These are phyloP conservation scores for Solenodon paradoxus DNA, from an alignment of 2,113 vertebrate genomes.

Conservation along the genomic window DNA sequence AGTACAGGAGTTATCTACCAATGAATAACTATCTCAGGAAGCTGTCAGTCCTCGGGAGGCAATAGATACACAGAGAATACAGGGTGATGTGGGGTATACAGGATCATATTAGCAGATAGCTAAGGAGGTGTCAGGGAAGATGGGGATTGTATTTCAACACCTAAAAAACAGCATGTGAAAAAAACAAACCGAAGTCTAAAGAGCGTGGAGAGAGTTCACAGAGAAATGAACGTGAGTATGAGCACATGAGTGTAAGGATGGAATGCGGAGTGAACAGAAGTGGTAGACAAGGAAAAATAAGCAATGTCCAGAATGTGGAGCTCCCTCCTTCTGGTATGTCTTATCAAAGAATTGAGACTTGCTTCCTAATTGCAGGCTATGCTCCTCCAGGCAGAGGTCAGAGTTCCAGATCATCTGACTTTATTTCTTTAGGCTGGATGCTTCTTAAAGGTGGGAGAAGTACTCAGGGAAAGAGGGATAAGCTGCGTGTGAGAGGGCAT, in stretches of 20 bases:
- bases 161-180: neutral
- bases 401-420: neutral
- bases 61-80: neutral
- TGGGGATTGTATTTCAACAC: neutral
- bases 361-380: neutral
- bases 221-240: neutral
- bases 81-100: neutral
- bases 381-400: neutral
- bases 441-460: neutral
- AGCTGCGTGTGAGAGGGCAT: accelerated
- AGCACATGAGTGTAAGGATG: neutral
- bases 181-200: accelerated
- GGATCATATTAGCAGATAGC: neutral
- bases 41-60: neutral
- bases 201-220: neutral
- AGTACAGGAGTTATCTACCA: neutral
- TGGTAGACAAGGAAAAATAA: neutral
- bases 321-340: accelerated
- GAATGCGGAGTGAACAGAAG: neutral
- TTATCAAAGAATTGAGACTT: neutral
- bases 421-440: neutral
- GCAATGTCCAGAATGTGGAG: neutral
- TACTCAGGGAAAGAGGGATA: neutral
- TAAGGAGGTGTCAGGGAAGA: neutral
- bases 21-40: neutral